Evolutionary conservation across 2,113 vertebrate genomes (phyloP).

Genomic region (Lophura nycthemera): DNA sequence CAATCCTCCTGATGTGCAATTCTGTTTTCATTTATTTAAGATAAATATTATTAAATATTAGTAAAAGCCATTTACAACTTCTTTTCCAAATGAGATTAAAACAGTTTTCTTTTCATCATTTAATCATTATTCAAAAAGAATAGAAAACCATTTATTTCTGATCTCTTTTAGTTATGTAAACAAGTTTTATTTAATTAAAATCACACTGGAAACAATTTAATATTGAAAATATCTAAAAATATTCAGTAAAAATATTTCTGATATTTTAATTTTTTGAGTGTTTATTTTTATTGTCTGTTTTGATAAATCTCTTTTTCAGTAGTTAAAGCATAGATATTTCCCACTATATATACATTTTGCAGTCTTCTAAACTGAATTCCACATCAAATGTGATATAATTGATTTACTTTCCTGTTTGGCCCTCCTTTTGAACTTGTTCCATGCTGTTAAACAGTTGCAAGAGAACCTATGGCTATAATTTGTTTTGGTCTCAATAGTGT

Average conservation of each 20-base stretch:
- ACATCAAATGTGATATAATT: neutral
- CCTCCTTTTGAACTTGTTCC: neutral
- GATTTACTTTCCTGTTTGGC: neutral
- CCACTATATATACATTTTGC: neutral
- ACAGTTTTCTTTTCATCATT: neutral
- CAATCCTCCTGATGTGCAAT: neutral
- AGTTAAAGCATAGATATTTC: neutral
- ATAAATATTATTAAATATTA: neutral
- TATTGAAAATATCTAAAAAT: neutral
- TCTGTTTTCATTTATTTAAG: neutral
- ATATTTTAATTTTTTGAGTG: neutral
- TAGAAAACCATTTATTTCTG: fast-evolving
- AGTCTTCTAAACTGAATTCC: neutral
- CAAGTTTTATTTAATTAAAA: neutral
- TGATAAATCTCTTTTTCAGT: neutral
- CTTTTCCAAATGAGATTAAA: neutral
- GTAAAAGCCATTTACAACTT: neutral
- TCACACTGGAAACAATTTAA: fast-evolving
- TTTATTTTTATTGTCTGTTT: neutral
- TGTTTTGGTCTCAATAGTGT: neutral
- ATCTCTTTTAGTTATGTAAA: neutral
- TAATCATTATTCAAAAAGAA: neutral
- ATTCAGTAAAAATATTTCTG: neutral
- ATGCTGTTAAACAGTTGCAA: constrained; percentile 11
- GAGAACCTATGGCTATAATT: neutral